Evolutionary conservation across 2,888 invertebrate genomes (phyloP).

Genomic region (Desoria tigrina): DNA sequence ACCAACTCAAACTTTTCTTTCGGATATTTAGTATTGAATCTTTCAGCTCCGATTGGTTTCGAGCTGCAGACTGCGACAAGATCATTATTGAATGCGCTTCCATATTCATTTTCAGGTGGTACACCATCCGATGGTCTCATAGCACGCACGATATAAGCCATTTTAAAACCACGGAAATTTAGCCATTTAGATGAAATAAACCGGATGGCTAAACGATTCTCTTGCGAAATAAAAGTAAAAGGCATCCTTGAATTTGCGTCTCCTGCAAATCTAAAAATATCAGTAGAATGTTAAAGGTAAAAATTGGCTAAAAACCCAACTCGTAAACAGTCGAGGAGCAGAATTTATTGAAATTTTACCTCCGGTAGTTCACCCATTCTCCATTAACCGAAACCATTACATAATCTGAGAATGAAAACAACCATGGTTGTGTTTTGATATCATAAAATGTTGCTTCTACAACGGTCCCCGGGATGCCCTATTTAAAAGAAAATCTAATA

Average conservation of each 20-base stretch:
- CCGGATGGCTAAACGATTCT: conserved; percentile 38
- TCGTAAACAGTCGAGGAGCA: too few species aligned
- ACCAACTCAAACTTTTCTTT: not conserved
- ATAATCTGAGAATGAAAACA: conserved; percentile 45
- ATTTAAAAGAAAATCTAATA: conserved; percentile 9
- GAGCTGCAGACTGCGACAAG: conserved; percentile 44
- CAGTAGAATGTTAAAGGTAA: not conserved
- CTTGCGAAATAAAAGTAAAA: conserved; percentile 40
- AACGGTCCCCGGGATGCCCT: conserved; percentile 47
- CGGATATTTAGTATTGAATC: conserved; percentile 21
- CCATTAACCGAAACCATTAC: conserved; percentile 43
- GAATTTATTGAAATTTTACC: too few species aligned
- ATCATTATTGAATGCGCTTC: conserved; percentile 38
- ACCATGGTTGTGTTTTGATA: conserved; percentile 47
- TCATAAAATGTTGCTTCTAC: conserved; percentile 48
- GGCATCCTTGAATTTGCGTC: conserved; percentile 48
- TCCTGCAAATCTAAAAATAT: conserved; percentile 42
- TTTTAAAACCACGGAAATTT: conserved; percentile 49
- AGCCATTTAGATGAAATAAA: conserved; percentile 41
- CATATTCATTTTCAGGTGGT: conserved; percentile 34
- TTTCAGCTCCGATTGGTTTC: conserved; percentile 26
- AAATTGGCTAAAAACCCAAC: too few species aligned
- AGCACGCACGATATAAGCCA: conserved; percentile 43
- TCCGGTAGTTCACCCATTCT: conserved; percentile 40
- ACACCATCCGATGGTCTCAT: conserved; percentile 25